phyloP scores from a whole-genome alignment of 2,888 invertebrate species.

The Tetramorium bicarinatum region DNA sequence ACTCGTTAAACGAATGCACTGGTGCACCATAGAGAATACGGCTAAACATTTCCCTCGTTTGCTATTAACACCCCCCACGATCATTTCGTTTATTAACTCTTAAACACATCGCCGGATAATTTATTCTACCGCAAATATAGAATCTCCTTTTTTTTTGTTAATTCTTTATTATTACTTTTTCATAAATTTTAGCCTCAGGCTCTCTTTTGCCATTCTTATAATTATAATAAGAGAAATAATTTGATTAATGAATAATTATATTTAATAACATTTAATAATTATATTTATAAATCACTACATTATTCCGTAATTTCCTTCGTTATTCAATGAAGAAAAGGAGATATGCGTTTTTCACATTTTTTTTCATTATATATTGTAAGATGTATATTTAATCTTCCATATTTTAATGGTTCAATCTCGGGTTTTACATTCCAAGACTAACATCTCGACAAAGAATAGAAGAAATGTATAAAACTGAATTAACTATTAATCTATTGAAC shows the following conservation, averaged over 20 bases:
- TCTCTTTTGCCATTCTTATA: neutral
- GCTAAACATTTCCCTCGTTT: constrained; percentile 21
- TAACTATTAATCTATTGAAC: neutral
- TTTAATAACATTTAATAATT: neutral
- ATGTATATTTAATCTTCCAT: neutral
- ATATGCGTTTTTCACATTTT: neutral
- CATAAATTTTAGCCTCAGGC: neutral
- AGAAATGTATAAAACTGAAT: neutral
- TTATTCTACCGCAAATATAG: neutral
- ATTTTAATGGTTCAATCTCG: neutral
- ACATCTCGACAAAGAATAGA: neutral
- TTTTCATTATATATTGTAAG: neutral
- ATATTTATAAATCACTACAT: neutral
- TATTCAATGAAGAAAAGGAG: neutral
- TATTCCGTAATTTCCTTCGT: neutral
- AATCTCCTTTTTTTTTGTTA: neutral
- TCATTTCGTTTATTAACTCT: constrained; percentile 27
- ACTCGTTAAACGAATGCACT: constrained; percentile 61
- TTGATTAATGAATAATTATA: neutral
- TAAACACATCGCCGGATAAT: constrained; percentile 2
- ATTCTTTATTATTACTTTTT: neutral
- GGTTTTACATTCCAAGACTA: neutral
- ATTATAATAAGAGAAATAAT: neutral
- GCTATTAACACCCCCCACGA: constrained; percentile 6
- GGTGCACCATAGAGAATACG: constrained; percentile 14